Evolutionary conservation across 2,113 vertebrate genomes (phyloP), one percentile per base, ranked within the genome.

Genomic region (Psittacus erithacus): DNA sequence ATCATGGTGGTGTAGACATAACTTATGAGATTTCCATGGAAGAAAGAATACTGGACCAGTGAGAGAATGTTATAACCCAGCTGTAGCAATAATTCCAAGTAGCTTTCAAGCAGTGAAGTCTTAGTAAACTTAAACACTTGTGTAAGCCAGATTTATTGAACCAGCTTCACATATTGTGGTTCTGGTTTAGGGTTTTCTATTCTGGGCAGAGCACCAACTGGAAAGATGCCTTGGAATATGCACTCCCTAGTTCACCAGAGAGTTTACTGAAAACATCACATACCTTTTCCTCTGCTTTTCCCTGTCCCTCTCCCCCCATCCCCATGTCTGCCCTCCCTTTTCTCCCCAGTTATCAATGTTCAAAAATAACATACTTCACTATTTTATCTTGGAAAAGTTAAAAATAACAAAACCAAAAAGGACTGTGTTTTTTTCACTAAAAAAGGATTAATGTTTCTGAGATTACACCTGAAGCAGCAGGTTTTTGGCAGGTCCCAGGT

Each of bases 71-170:
- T 96, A 96, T 92, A 93, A 90, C 65, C 88, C 93, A 96, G 93
- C 79, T 96, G 90, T 73, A 93, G 90, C 77, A 97, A 96, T 94
- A 97, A 93, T 94, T 96, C 86, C 88, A 92, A 87, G 69, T 79
- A 93, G 86, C 80, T 96, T 92, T 97, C 62, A 78, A 90, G 39
- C 80, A 43, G 35, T 92, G 76, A 94, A 94, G 90, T 79, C 81
- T 93, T 90, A 96, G 96, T 96, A 97, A 97, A 96, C 76, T 94
- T 93, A 93, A 96, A 96, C 88, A 95, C 92, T 96, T 88, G 43
- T 96, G 68, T 79, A 81, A 95, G 69, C 77, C 73, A 96, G 86
- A 96, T 97, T 96, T 96, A 96, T 95, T 93, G 95, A 94, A 88
- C 65, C 77, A 88, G 57, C 63, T 92, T 90, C 95, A 93, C 69